Conservation (phyloP, 2,113 vertebrate species). For the Sialia sialis region DNA sequence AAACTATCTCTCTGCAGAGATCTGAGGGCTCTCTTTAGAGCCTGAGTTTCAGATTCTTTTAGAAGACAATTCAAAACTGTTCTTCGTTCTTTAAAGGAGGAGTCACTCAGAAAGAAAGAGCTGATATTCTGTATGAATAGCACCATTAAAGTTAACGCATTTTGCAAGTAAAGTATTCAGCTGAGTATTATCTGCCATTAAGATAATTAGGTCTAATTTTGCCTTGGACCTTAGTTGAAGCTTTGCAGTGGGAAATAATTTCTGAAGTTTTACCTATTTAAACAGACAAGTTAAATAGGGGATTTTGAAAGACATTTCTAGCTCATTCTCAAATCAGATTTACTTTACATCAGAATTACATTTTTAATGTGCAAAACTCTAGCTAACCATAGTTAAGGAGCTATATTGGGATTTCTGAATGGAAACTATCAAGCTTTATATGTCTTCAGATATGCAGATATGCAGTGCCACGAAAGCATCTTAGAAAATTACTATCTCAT, state of each 20-base stretch:
- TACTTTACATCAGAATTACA: constrained; percentile 15
- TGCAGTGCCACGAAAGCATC: neutral
- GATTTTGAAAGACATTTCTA: constrained; percentile 32
- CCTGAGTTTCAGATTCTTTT: constrained; percentile 3
- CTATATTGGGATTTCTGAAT: constrained; percentile 14
- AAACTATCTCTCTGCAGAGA: constrained; percentile 10
- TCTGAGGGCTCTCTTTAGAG: neutral
- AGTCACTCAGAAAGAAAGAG: constrained; percentile 26
- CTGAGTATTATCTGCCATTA: constrained; percentile 48
- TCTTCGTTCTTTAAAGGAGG: constrained; percentile 1
- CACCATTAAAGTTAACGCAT: constrained; percentile 3
- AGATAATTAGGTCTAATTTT: constrained; percentile 60
- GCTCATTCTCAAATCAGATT: constrained; percentile 14
- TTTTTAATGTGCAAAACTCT: constrained; percentile 1
- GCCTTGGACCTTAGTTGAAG: constrained; percentile 35
- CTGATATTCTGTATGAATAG: constrained; percentile 19
- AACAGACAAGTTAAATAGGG: constrained; percentile 26
- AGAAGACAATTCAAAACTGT: neutral
- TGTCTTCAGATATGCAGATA: neutral
- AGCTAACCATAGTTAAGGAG: neutral
- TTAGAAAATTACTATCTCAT: neutral
- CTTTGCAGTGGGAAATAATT: constrained; percentile 41
- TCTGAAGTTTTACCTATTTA: constrained; percentile 40
- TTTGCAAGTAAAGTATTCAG: constrained; percentile 38
- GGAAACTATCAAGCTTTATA: neutral